phyloP scores from a whole-genome alignment of 2,797 vertebrate species.

The Astyanax mexicanus region DNA sequence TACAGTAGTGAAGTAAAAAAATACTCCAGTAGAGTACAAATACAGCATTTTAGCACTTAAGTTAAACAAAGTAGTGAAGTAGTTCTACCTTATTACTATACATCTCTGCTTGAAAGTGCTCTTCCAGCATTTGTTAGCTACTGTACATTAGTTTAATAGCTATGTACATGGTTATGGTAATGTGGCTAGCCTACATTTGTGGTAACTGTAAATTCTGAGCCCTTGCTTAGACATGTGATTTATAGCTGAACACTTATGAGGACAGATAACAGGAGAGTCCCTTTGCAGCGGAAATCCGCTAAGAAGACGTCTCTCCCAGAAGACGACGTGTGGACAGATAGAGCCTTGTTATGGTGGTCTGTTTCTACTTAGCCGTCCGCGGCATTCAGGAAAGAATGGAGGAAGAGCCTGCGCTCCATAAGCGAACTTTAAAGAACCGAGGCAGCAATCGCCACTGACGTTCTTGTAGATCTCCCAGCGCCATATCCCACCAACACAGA shows the following conservation, averaged over 20 bases:
- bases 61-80: no score
- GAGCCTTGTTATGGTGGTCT: slow-evolving; percentile 12
- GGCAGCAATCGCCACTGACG: slow-evolving; percentile 47
- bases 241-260: slow-evolving; percentile 4
- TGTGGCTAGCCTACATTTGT: no score
- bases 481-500: slow-evolving; percentile 45
- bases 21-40: no score
- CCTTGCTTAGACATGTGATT: not conserved
- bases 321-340: slow-evolving; percentile 15
- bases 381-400: slow-evolving; percentile 31
- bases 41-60: no score
- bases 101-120: no score
- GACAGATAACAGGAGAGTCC: slow-evolving; percentile 1
- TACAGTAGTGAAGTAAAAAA: no score
- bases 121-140: no score
- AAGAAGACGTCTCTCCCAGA: slow-evolving; percentile 8
- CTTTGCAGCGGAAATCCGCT: not conserved
- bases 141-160: no score
- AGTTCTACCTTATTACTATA: no score
- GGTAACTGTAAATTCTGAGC: no score
- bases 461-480: slow-evolving; percentile 37
- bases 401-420: slow-evolving; percentile 8
- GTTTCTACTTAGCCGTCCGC: slow-evolving; percentile 27
- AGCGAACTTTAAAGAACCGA: slow-evolving; percentile 24
- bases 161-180: no score